phyloP scores from a whole-genome alignment of 2,113 vertebrate genomes.

The Lepisosteus osseus region DNA sequence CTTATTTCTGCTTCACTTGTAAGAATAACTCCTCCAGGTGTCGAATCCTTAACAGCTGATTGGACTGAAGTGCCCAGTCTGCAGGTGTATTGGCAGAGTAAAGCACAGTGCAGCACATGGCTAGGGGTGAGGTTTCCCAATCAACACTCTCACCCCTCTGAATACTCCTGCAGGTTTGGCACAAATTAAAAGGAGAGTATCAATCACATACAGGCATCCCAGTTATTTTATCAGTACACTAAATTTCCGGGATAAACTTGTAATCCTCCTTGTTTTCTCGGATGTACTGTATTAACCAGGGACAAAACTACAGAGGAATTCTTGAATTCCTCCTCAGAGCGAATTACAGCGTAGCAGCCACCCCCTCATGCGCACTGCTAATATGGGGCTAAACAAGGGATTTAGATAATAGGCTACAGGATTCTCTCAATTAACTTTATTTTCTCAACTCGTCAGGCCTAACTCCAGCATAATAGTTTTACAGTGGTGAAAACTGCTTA shows the following conservation, averaged over 20 bases:
- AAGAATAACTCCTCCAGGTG: constrained; percentile 23
- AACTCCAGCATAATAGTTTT: too few relatives aligned
- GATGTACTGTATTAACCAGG: constrained; percentile 33
- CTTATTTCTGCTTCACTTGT: constrained; percentile 27
- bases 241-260: constrained; percentile 19
- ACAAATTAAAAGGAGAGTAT: constrained; percentile 23
- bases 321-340: constrained; percentile 27
- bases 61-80: constrained; percentile 15
- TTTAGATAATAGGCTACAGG: constrained; percentile 26
- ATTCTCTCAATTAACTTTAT: constrained; percentile 21
- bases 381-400: constrained; percentile 17
- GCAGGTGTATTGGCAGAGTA: not conserved
- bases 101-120: too few relatives aligned
- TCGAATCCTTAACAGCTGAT: constrained; percentile 31
- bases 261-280: constrained; percentile 35
- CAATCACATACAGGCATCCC: constrained; percentile 21
- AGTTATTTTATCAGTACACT: constrained; percentile 19
- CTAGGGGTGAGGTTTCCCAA: too few relatives aligned
- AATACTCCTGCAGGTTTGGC: not conserved
- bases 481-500: too few relatives aligned
- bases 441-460: not conserved
- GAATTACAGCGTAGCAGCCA: constrained; percentile 19
- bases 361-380: constrained; percentile 20
- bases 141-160: too few relatives aligned
- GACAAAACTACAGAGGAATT: constrained; percentile 26